Percentiles rank a stretch among this genome's conserved stretches.
Evolutionary conservation across 2,113 vertebrate genomes (phyloP).

Genomic region (Poicephalus meyeri): DNA sequence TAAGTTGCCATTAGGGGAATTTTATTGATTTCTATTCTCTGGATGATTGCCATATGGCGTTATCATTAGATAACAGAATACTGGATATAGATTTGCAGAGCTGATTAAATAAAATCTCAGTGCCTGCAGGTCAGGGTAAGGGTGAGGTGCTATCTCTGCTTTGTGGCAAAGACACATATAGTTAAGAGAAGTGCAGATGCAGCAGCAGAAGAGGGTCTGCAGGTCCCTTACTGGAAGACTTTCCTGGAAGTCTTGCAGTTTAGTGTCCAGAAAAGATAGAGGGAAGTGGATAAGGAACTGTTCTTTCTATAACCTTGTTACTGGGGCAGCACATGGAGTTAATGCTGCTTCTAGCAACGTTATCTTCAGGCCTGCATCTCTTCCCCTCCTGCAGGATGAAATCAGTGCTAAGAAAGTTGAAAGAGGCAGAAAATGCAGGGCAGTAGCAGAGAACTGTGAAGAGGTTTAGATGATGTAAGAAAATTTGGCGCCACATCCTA

Average conservation of each 20-base stretch:
- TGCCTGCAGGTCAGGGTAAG: not conserved
- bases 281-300: not conserved
- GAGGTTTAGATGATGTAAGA: not conserved
- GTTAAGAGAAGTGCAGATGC: not conserved
- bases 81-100: not conserved
- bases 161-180: not conserved
- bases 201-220: not conserved
- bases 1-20: not conserved
- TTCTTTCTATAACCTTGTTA: not conserved
- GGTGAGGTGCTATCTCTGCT: not conserved
- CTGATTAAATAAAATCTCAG: not conserved
- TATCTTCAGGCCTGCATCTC: not conserved
- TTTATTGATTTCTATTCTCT: not conserved
- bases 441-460: not conserved
- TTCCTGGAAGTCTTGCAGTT: not conserved
- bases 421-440: not conserved
- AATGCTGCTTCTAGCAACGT: not conserved
- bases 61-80: not conserved
- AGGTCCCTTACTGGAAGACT: not conserved
- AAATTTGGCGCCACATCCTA: not conserved
- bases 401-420: not conserved
- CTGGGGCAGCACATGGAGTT: not conserved
- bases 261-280: not conserved
- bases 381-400: not conserved
- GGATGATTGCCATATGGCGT: not conserved